Evolutionary conservation across 1,140 invertebrate species (phyloP), one percentile per base, ranked within the genome.

Genomic region (Zaprionus africanus): DNA sequence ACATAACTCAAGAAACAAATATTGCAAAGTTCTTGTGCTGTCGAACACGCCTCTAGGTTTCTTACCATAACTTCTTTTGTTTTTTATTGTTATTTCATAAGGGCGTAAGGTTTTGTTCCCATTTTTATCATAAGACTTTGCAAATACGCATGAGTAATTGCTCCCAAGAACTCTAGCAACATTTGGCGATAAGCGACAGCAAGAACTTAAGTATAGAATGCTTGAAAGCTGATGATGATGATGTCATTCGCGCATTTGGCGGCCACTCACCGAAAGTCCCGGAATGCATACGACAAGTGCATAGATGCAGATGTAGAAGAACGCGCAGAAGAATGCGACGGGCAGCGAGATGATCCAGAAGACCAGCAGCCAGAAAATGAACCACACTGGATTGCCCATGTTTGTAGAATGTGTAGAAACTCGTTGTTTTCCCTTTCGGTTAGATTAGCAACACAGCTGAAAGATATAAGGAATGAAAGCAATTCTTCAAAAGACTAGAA

Each of bases 361-460:
- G 64, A 97, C 94, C 7, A 97, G 79, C 1, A 97, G 93, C 97
- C 97, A 97, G 65, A 97, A 93, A 36, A 97, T 93, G 51, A 95
- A 95, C 94, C 95, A 96, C 12, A 96, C 41, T 36, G 93, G 91
- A 92, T 94, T 94, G n/a, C 81, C 91, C 93, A 94, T 94, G 24
- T 62, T 80, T 70, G 5, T 17, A 17, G n/a, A 38, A 65, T 72
- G 54, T 59, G 61, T 68, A 59, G 43, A 57, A 51, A 61, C 56
- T 41, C 46, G 15, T 69, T 90, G 61, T 74, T 61, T 53, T 24
- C 46, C 17, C 46, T 46, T 24, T 13, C 11, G 46, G 4, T 57
- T 13, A 17, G 62, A 70, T 69, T 77, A 15, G 17, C 24, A 62
- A 38, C 73, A 38, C 73, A 76, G 70, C 7, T 46, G 41, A 17